These are phyloP conservation scores for Cathartes aura DNA, from an alignment of 2,113 vertebrate genomes.

Conservation along the genomic window DNA sequence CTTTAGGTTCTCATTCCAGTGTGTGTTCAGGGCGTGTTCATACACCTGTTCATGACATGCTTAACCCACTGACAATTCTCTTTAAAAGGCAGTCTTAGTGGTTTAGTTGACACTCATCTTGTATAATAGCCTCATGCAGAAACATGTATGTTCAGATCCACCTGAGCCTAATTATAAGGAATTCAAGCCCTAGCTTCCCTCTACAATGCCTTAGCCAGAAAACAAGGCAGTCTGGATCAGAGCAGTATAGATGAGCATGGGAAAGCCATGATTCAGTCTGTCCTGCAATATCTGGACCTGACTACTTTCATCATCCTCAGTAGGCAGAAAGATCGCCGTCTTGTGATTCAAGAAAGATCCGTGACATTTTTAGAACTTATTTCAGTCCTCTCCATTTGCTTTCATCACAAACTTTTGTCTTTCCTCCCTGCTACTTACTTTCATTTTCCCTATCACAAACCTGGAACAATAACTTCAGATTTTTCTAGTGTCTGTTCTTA, in stretches of 20 bases:
- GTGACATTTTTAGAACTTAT: background rate
- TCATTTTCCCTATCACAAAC: background rate
- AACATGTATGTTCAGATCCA: background rate
- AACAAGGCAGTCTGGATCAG: background rate
- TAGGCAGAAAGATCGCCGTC: background rate
- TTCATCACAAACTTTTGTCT: background rate
- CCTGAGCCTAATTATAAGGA: background rate
- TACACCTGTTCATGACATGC: fast-evolving
- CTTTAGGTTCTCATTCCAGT: background rate
- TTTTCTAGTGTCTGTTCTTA: background rate
- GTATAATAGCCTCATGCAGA: background rate
- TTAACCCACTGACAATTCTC: background rate
- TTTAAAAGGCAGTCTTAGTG: background rate
- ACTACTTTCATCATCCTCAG: background rate
- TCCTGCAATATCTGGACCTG: background rate
- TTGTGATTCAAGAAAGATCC: background rate
- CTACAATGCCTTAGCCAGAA: background rate
- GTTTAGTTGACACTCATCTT: background rate
- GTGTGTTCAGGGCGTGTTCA: background rate
- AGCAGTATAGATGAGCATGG: background rate
- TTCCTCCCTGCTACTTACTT: background rate
- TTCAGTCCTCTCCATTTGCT: background rate
- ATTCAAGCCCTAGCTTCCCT: background rate
- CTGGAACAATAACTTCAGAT: background rate
- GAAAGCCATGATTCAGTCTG: background rate